These are phyloP conservation scores for Chloroceryle amazona DNA, from an alignment of 2,797 vertebrate species.

Conservation along the genomic window DNA sequence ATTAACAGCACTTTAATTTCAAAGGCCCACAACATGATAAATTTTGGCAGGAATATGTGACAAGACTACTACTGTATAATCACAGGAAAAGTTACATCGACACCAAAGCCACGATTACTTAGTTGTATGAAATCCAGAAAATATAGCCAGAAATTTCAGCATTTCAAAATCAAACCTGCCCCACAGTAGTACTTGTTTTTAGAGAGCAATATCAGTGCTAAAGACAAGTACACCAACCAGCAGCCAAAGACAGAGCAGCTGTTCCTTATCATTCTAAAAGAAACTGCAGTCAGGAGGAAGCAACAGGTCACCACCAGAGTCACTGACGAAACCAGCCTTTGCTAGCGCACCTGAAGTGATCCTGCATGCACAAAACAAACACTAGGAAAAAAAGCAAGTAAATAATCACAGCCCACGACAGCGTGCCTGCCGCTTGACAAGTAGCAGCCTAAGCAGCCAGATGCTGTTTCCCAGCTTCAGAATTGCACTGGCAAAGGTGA, in stretches of 20 bases:
- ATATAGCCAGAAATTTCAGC: neutral
- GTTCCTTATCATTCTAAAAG: neutral
- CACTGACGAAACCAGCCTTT: neutral
- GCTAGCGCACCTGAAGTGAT: neutral
- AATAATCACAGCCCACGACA: neutral
- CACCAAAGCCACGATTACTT: constrained; percentile 36
- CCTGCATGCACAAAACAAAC: neutral
- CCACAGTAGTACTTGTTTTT: neutral
- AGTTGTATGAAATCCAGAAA: constrained; percentile 4
- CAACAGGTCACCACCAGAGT: too few species aligned
- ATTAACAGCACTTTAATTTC: neutral
- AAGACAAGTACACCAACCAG: neutral
- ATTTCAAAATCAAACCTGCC: neutral
- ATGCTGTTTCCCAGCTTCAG: neutral
- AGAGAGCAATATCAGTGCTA: neutral
- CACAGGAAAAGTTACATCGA: neutral
- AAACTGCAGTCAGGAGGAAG: neutral
- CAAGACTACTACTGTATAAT: neutral
- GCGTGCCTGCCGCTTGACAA: neutral
- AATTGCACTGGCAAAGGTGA: neutral
- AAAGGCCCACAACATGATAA: neutral
- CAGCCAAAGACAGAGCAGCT: neutral
- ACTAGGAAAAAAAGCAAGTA: too few species aligned
- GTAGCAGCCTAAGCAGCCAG: neutral
- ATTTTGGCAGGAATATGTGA: constrained; percentile 1